These are phyloP conservation scores for Dromius quadrimaculatus DNA, from an alignment of 2,888 invertebrate species.

Conservation along the genomic window DNA sequence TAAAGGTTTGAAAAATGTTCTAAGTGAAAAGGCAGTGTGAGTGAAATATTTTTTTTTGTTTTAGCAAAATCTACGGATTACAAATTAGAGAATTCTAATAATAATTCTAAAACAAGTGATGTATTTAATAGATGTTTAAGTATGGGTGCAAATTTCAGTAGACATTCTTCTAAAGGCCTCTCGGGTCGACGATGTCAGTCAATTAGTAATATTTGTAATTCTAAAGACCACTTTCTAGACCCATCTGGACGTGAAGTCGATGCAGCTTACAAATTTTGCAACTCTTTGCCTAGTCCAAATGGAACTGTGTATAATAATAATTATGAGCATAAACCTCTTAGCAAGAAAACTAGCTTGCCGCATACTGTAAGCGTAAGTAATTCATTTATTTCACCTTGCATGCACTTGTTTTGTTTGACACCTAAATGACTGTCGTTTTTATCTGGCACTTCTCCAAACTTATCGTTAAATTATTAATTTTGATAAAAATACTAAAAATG, in stretches of 20 bases:
- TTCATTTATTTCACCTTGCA: too few species aligned
- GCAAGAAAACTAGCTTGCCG: constrained; percentile 44
- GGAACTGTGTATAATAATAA: constrained; percentile 50
- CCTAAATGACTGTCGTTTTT: background rate
- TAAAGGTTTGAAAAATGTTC: background rate
- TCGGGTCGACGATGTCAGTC: constrained; percentile 80
- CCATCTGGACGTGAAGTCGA: constrained; percentile 47
- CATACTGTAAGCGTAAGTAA: constrained; percentile 48
- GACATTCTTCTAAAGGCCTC: constrained; percentile 79
- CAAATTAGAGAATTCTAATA: constrained; percentile 25
- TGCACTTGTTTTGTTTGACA: background rate
- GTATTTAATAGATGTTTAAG: constrained; percentile 57
- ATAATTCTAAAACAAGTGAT: constrained; percentile 36
- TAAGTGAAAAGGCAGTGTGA: background rate
- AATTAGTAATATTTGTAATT: constrained; percentile 80
- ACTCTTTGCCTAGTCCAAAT: constrained; percentile 51
- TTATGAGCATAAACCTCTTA: constrained; percentile 47
- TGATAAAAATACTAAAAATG: too few species aligned
- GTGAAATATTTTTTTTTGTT: constrained; percentile 23
- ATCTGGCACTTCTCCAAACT: too few species aligned
- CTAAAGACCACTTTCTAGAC: constrained; percentile 48
- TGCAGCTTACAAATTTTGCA: constrained; percentile 51
- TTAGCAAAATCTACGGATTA: constrained; percentile 22
- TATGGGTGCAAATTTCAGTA: constrained; percentile 85
- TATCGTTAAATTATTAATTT: too few species aligned